phyloP scores from a whole-genome alignment of 1,140 invertebrate genomes.

The Limonius californicus region DNA sequence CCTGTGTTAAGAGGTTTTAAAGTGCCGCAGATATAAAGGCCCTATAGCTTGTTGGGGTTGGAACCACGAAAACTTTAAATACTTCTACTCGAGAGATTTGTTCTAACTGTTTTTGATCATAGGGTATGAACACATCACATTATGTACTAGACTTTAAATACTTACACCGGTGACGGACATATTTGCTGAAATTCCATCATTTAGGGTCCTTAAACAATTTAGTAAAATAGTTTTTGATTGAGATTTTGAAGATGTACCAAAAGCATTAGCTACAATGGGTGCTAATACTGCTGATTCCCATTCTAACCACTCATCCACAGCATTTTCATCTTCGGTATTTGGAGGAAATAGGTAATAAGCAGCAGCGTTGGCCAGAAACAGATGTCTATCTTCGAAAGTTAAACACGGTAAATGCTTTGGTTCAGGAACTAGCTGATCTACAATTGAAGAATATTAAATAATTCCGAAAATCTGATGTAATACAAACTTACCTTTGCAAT shows the following conservation, averaged over 20 bases:
- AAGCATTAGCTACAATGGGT: constrained; percentile 51
- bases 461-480: background rate
- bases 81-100: too few species aligned
- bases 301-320: constrained; percentile 65
- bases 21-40: too few species aligned
- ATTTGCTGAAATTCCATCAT: constrained; percentile 36
- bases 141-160: too few species aligned
- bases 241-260: constrained; percentile 49
- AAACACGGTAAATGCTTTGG: constrained; percentile 51
- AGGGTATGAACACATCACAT: too few species aligned
- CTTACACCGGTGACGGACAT: constrained; percentile 30
- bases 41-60: too few species aligned
- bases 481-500: constrained; percentile 55
- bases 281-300: constrained; percentile 68
- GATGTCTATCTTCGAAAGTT: constrained; percentile 47
- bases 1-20: too few species aligned
- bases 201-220: constrained; percentile 48
- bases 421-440: constrained; percentile 39
- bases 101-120: too few species aligned
- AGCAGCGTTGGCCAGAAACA: constrained; percentile 57
- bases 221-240: constrained; percentile 50
- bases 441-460: constrained; percentile 7
- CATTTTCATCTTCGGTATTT: constrained; percentile 40
- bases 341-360: constrained; percentile 52
- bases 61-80: too few species aligned